Evolutionary conservation across 2,888 invertebrate genomes (phyloP).

Genomic region (Trichogramma evanescens): DNA sequence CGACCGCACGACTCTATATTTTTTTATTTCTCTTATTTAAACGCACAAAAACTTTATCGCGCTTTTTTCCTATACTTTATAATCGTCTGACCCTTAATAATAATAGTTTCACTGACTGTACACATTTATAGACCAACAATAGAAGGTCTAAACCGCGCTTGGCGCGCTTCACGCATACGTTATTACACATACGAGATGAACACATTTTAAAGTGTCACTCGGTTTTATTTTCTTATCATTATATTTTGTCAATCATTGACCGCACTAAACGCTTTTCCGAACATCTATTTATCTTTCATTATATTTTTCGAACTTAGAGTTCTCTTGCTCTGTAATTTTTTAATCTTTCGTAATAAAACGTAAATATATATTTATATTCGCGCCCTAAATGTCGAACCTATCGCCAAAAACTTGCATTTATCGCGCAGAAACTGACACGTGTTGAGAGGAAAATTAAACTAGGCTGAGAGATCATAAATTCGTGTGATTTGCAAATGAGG

Average conservation of each 20-base stretch:
- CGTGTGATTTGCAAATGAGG: too few species aligned
- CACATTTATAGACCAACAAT: conserved; percentile 48
- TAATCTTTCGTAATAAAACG: conserved; percentile 16
- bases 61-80: conserved; percentile 17
- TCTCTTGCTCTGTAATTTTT: conserved; percentile 11
- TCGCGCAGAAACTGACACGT: conserved; percentile 15
- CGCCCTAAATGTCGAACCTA: conserved; percentile 26
- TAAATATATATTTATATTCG: conserved; percentile 11
- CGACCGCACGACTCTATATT: conserved; percentile 14
- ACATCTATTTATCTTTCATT: conserved; percentile 19
- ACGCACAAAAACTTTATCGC: conserved; percentile 21
- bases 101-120: conserved; percentile 49
- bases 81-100: conserved; percentile 45
- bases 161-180: conserved; percentile 36
- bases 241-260: conserved; percentile 9
- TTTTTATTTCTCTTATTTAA: conserved; percentile 7
- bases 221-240: conserved; percentile 18
- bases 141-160: conserved; percentile 44
- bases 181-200: conserved; percentile 26
- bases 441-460: conserved; percentile 8
- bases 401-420: conserved; percentile 21
- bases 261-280: conserved; percentile 14
- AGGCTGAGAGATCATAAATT: too few species aligned
- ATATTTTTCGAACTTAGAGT: conserved; percentile 23
- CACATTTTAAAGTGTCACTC: conserved; percentile 22